A percentile compares a stretch with the other conserved stretches of the same genome.
These are phyloP conservation scores for Pollenia griseotomentosa DNA, from an alignment of 2,888 invertebrate species.

Conservation along the genomic window DNA sequence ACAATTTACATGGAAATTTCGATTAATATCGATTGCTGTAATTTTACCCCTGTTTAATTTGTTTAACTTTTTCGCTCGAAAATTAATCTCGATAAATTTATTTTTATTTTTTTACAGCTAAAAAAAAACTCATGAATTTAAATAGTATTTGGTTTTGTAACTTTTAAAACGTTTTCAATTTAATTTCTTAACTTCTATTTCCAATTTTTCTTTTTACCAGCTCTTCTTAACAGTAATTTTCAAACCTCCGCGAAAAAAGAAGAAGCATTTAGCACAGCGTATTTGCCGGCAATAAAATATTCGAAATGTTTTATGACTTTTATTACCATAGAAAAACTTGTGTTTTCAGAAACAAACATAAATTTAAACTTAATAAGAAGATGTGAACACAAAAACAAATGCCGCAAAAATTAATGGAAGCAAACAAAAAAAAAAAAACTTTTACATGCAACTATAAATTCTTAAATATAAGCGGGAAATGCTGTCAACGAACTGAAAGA, in stretches of 20 bases:
- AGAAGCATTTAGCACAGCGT: constrained; percentile 7
- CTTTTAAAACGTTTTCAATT: background rate
- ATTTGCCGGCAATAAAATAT: constrained; percentile 63
- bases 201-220: background rate
- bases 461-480: background rate
- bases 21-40: no score
- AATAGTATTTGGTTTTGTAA: no score
- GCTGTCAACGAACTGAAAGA: background rate
- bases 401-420: background rate
- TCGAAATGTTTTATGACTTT: constrained; percentile 64
- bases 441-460: constrained; percentile 2
- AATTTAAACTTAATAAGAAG: constrained; percentile 59
- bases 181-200: background rate
- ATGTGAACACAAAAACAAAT: constrained; percentile 18
- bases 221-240: constrained; percentile 2
- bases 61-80: no score
- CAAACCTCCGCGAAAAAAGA: background rate
- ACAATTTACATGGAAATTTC: no score
- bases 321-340: constrained; percentile 55
- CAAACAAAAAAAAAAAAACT: background rate
- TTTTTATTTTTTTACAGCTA: no score
- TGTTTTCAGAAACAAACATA: constrained; percentile 59
- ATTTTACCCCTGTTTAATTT: no score
- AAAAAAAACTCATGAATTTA: no score
- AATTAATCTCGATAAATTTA: no score